phyloP scores from a whole-genome alignment of 23 tunicate genomes.

The Ascidia mentula region DNA sequence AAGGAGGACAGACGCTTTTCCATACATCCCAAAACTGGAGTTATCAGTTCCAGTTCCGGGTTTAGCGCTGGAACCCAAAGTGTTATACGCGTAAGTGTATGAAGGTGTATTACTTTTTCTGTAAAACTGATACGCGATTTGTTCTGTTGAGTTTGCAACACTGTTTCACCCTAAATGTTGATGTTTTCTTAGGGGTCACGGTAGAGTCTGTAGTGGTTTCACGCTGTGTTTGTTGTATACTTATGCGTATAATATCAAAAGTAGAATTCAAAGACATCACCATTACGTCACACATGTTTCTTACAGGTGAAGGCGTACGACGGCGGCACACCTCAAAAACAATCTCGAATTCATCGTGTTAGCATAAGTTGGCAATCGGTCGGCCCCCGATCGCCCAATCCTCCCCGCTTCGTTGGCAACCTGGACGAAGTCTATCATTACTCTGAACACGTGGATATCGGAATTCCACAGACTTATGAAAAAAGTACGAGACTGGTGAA shows the following conservation, averaged over 20 bases:
- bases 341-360: constrained; percentile 16
- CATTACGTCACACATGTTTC: too few relatives aligned
- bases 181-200: too few relatives aligned
- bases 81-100: constrained; percentile 41
- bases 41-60: constrained; percentile 27
- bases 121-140: neutral
- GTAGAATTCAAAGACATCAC: too few relatives aligned
- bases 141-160: too few relatives aligned
- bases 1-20: constrained; percentile 15
- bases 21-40: constrained; percentile 47
- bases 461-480: neutral
- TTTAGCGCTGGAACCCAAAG: constrained; percentile 26
- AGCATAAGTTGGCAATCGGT: constrained; percentile 24
- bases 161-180: too few relatives aligned
- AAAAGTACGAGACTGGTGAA: neutral
- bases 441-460: constrained; percentile 30
- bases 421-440: neutral
- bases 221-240: too few relatives aligned
- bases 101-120: neutral
- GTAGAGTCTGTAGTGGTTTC: too few relatives aligned
- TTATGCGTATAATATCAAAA: too few relatives aligned
- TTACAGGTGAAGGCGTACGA: constrained; percentile 28
- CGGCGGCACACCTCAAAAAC: constrained; percentile 6
- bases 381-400: neutral
- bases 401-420: constrained; percentile 24